These are phyloP conservation scores for Manacus vitellinus DNA, from an alignment of 2,113 vertebrate genomes.

Conservation along the genomic window DNA sequence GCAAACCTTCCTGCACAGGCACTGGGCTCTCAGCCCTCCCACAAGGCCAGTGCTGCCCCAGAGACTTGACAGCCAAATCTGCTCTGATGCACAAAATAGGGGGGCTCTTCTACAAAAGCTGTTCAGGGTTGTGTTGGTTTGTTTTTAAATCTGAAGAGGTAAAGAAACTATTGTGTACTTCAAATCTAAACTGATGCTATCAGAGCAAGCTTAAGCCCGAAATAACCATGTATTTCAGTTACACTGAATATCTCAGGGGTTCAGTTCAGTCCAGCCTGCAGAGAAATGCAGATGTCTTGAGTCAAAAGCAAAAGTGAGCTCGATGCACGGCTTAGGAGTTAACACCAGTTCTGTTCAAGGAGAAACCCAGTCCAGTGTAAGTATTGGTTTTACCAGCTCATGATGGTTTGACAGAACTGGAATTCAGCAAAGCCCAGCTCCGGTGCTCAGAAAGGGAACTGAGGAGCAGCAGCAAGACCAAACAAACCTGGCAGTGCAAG, in stretches of 20 bases:
- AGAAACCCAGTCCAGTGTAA: not conserved
- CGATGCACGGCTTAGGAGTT: accelerated
- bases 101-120: not conserved
- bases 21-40: not conserved
- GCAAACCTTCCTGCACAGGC: not conserved
- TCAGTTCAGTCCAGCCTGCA: not conserved
- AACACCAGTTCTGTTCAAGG: not conserved
- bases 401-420: not conserved
- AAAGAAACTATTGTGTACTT: not conserved
- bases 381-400: not conserved
- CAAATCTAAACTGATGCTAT: not conserved
- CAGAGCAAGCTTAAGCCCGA: not conserved
- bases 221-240: not conserved
- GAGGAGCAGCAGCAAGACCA: not conserved
- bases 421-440: not conserved
- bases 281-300: not conserved
- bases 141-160: not conserved
- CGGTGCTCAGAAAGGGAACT: not conserved
- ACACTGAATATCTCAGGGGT: not conserved
- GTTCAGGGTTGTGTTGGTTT: not conserved
- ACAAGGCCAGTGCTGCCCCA: too few species aligned
- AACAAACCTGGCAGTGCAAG: not conserved
- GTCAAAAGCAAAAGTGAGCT: not conserved
- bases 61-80: not conserved
- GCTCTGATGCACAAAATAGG: not conserved